Base-by-base conservation (phyloP, 1,140 invertebrate species). In the Conus ventricosus region DNA sequence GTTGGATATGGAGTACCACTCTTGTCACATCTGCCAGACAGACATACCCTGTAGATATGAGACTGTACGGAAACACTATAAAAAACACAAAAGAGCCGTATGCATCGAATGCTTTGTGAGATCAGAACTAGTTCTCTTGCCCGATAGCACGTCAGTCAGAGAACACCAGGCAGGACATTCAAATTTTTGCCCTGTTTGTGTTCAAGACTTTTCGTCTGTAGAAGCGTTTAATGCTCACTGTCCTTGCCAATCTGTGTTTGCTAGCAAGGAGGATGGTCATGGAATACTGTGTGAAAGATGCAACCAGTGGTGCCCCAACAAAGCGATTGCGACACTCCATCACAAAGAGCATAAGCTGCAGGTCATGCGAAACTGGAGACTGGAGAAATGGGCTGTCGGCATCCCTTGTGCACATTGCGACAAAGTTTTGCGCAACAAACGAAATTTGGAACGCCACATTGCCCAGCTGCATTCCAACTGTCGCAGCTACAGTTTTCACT, bases 331-430 rank as follows among this genome's bases (percentile, higher is more conserved):
- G 4, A 53, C 23, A 23, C 54, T 63, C 11, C 82, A 84, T 53
- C 54, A 84, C 82, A 84, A 63, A 55, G 82, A 67, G 57, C 82
- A 84, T 25, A 60, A 84, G 25, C 57, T 60, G 82, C 55, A 84
- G 57, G n/a, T 63, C 0, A 67, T 84, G 25, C 23, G 82, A 53
- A 54, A 84, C 5, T 63, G 57, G 57, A 20, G 82, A 10, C 10
- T 17, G n/a, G 82, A 84, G 82, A 67, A 67, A 15, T 60, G 55
- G 55, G 55, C 8, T 8, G 8, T 23, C 10, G 82, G 82, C 6
- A 17, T 84, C 11, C 5, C 25, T 23, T 84, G 82, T n/a, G 10
- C 17, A 5, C 82, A 63, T 13, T 84, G 82, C 17, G 82, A 63
- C 82, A 84, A 84, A 67, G 25, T 84, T 8, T n/a, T 63, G 23